Evolutionary conservation across 2,888 invertebrate species (phyloP), one percentile per base, ranked within the genome.

Genomic region (Eristalis tenax): DNA sequence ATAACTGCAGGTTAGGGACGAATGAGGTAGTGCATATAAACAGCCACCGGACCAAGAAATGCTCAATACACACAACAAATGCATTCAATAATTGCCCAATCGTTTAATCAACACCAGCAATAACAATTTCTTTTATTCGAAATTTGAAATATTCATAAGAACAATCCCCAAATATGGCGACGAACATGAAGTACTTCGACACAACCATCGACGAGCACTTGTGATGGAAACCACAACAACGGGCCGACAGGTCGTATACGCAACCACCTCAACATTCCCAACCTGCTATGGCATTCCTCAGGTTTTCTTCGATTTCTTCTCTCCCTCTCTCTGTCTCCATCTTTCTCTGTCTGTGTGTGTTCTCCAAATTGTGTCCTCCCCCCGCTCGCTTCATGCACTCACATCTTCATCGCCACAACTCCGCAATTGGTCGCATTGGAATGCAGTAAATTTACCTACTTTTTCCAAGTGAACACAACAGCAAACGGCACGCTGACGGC

Each of bases 401-500:
- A 38, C 23, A 1, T 73, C 38, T 61, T 0, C 71, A 18, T 61
- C 28, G 26, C 35, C n/a, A 13, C 32, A 26, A 26, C 50, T 35
- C 59, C 43, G 61, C 79, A 75, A 59, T 77, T 71, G 73, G 73
- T 81, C 66, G 76, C 50, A 82, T 71, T 75, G 86, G 86, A 86
- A 86, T 86, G 86, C 82, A 82, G 86, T 86, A 75, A 79, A 75
- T 82, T 86, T 81, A 81, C 81, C 85, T 74, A 78, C 64, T 86
- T 81, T 86, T 85, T 74, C 76, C n/a, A 57, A 73, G 81, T 73
- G 73, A 81, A 76, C 66, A 76, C 82, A 82, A 59, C 59, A 63
- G 71, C 59, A 65, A 35, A 8, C 64, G 50, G 50, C 66, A 59
- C 26, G 38, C 50, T 68, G 63, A 61, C 59, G 26, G 43, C 63